These are phyloP conservation scores for Tadarida brasiliensis DNA, from an alignment of 2,797 vertebrate species.

Conservation along the genomic window DNA sequence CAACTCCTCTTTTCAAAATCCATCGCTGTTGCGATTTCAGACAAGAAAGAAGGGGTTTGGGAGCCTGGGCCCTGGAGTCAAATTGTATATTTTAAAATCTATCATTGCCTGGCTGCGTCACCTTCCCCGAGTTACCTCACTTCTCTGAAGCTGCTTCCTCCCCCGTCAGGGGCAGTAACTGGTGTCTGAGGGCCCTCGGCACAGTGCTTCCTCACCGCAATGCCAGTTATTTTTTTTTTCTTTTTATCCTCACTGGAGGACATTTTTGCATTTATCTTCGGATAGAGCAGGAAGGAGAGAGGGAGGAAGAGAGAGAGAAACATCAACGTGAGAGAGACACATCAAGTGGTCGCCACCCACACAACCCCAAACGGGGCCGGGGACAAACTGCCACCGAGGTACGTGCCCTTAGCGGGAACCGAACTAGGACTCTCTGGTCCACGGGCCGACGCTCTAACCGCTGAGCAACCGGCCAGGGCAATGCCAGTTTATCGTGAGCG, in stretches of 20 bases:
- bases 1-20: not conserved
- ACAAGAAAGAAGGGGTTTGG: not conserved
- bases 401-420: too few relatives aligned
- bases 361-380: too few relatives aligned
- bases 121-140: not conserved
- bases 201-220: not conserved
- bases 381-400: too few relatives aligned
- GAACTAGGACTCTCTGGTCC: too few relatives aligned
- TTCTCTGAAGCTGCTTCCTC: slow-evolving; percentile 13
- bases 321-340: too few relatives aligned
- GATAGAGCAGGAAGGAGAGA: too few relatives aligned
- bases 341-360: too few relatives aligned
- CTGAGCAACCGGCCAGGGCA: not conserved
- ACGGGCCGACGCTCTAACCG: too few relatives aligned
- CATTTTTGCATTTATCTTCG: too few relatives aligned
- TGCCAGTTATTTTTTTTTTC: not conserved
- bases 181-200: not conserved
- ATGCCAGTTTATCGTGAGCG: not conserved
- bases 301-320: too few relatives aligned
- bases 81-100: not conserved
- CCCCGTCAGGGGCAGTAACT: not conserved
- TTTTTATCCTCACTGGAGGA: too few relatives aligned
- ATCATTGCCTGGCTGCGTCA: not conserved
- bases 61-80: not conserved
- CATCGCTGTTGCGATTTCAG: not conserved